These are phyloP conservation scores for Gymnoscelis rufifasciata DNA, from an alignment of 2,888 invertebrate genomes.

Conservation along the genomic window DNA sequence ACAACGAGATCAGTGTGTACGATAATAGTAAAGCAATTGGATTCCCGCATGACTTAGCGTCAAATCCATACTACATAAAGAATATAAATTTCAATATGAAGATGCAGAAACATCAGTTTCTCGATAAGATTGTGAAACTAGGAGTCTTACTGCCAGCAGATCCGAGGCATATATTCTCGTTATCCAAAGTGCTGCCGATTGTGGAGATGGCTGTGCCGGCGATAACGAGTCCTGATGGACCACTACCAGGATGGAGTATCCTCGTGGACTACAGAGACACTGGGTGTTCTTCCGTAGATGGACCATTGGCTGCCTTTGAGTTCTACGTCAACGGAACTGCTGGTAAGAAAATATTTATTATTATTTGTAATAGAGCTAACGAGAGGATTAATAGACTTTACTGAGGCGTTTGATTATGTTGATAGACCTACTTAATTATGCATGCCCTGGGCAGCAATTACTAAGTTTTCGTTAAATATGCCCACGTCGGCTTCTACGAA, in stretches of 20 bases:
- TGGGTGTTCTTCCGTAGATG: constrained; percentile 86
- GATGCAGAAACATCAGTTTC: constrained; percentile 56
- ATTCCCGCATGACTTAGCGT: constrained; percentile 59
- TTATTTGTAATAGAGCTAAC: too few species aligned
- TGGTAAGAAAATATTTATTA: constrained; percentile 60
- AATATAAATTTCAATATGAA: constrained; percentile 63
- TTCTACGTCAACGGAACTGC: constrained; percentile 83
- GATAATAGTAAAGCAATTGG: constrained; percentile 56
- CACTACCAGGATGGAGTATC: constrained; percentile 84
- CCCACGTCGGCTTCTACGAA: too few species aligned
- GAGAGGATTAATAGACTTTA: too few species aligned
- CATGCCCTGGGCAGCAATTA: too few species aligned
- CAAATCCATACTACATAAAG: constrained; percentile 59
- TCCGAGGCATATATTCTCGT: constrained; percentile 80
- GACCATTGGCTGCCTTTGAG: constrained; percentile 88
- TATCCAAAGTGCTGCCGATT: constrained; percentile 84
- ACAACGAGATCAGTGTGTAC: constrained; percentile 38
- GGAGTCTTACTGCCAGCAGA: constrained; percentile 83
- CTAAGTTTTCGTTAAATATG: too few species aligned
- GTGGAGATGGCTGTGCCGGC: constrained; percentile 83
- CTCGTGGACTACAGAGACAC: constrained; percentile 85
- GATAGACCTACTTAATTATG: too few species aligned
- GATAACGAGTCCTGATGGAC: constrained; percentile 78
- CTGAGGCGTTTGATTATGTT: too few species aligned
- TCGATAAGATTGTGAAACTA: constrained; percentile 75